Base-by-base conservation (phyloP, 2,113 vertebrate genomes). In the Bagarius yarrelli region DNA sequence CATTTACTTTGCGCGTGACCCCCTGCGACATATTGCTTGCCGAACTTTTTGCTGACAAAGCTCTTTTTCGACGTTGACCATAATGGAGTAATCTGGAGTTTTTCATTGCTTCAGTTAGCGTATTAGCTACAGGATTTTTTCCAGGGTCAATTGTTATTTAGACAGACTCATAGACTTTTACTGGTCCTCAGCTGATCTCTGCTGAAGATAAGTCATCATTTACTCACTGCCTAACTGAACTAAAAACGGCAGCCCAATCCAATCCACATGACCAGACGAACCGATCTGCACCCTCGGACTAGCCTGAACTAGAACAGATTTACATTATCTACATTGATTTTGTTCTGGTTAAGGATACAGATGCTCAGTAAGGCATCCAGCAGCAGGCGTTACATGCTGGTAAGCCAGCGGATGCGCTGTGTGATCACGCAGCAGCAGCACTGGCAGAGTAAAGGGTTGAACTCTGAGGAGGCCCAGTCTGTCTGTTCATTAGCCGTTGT, bases 401-500 rank as follows among this genome's bases (percentile, higher is more conserved):
- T 77, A 64, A 23, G 32, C 75, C 8, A 34, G 74, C 78, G 81
- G 74, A 83, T 56, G 60, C 12, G 52, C 15, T 16, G 57, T 23
- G 78, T 79, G 52, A 69, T 83, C 64, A 83, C 57, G 72, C 81
- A 32, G 78, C 81, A 32, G 78, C 63, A 64, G 84, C 56, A 76
- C 72, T 61, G 80, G 76, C 60, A 75, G 34, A 50, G 50, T 50
- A 74, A 77, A 80, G 89, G 86, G 0, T 16, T 80, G 90, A 88
- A 83, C 70, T 86, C 71, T 0, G 74, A 83, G 88, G 79, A 0
- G n/a, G 80, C 70, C 66, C 71, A 87, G 88, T 77, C 81, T 30
- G 63, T 53, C 83, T 81, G 84, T 87, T 83, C 79, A 85, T 85
- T 88, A 76, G 72, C 78, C 74, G 79, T 60, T 15, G 75, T 60